phyloP scores from a whole-genome alignment of 2,888 invertebrate genomes.

The Seladonia tumulorum region DNA sequence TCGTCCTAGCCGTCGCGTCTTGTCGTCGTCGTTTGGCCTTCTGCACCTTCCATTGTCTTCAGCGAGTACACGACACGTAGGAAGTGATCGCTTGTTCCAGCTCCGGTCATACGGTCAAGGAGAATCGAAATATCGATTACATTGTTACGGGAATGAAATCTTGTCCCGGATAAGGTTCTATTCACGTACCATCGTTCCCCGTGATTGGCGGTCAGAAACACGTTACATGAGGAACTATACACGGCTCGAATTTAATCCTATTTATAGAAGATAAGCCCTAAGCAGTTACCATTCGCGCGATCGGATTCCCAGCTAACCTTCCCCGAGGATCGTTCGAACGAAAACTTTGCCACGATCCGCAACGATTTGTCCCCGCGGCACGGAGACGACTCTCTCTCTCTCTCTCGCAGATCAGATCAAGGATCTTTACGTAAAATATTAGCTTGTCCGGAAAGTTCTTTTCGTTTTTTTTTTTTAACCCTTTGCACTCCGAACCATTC shows the following conservation, averaged over 20 bases:
- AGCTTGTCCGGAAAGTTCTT: too few relatives aligned
- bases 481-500: too few relatives aligned
- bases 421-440: neutral
- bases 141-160: slow-evolving; percentile 46
- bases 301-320: neutral
- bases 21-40: slow-evolving; percentile 42
- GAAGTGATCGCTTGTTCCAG: slow-evolving; percentile 52
- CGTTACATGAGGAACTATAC: slow-evolving; percentile 1
- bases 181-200: slow-evolving; percentile 35
- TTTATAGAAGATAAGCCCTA: slow-evolving; percentile 18
- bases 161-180: slow-evolving; percentile 39
- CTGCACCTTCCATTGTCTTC: slow-evolving; percentile 49
- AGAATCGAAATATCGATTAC: slow-evolving; percentile 62
- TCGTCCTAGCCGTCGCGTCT: neutral
- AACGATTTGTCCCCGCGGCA: neutral
- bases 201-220: slow-evolving; percentile 44
- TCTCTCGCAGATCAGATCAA: too few relatives aligned
- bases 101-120: slow-evolving; percentile 59
- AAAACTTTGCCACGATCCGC: neutral
- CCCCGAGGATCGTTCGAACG: neutral
- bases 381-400: neutral
- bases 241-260: slow-evolving; percentile 14
- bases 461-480: too few relatives aligned
- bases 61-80: slow-evolving; percentile 46
- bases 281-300: neutral